Conservation (phyloP, 2,888 invertebrate species). For the Spodoptera picta region DNA sequence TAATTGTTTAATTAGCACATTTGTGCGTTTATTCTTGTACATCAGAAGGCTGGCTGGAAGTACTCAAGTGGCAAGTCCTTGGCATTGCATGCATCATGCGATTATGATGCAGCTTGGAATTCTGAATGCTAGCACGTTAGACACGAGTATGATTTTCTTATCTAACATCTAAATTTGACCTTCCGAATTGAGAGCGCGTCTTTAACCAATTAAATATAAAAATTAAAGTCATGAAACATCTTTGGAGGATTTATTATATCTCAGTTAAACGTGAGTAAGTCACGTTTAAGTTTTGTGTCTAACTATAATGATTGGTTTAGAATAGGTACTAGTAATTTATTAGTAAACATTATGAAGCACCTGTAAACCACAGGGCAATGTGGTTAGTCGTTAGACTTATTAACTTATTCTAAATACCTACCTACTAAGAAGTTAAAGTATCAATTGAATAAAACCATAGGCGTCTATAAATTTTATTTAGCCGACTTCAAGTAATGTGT, state of each 20-base stretch:
- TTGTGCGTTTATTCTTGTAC: constrained; percentile 33
- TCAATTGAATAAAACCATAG: constrained; percentile 11
- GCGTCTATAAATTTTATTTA: neutral
- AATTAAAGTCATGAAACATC: neutral
- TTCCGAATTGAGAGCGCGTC: constrained; percentile 5
- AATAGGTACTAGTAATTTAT: neutral
- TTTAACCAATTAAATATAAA: constrained; percentile 1
- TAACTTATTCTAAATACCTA: neutral
- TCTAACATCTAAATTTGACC: constrained; percentile 16
- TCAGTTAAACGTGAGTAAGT: neutral
- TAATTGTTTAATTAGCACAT: constrained; percentile 49
- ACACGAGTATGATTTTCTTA: constrained; percentile 7
- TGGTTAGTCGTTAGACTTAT: constrained; percentile 16
- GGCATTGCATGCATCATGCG: constrained; percentile 52
- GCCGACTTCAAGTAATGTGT: neutral
- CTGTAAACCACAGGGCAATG: constrained; percentile 8
- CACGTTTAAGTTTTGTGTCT: neutral
- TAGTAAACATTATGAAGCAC: neutral
- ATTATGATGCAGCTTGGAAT: constrained; percentile 33
- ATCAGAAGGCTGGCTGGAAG: constrained; percentile 19
- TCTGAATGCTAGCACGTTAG: constrained; percentile 3
- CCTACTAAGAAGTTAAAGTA: constrained; percentile 16
- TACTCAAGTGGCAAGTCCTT: constrained; percentile 42
- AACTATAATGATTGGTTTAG: neutral
- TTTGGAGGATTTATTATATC: neutral